Base-by-base conservation (phyloP, 2,888 invertebrate species). In the Ceramica pisi region DNA sequence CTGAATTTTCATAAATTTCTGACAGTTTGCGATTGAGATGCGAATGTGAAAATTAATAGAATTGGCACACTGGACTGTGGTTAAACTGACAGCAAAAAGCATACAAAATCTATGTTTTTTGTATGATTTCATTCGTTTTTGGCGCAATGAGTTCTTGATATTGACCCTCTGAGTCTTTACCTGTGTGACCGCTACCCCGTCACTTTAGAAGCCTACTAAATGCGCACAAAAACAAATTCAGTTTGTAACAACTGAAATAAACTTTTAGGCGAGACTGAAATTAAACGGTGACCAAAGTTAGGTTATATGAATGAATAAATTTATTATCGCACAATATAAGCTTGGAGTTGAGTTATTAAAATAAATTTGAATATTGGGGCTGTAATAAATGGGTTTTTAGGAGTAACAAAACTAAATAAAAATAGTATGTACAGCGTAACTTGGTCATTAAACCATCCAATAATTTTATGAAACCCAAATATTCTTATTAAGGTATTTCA, bases 221-320 rank as follows among this genome's bases (percentile, higher is more conserved):
- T n/a, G 53, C 44, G 61, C 19, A 60, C 57, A 50, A 57, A 78
- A 78, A 78, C 78, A 74, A 78, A 74, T 67, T 78, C 74, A 48
- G 66, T 69, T 74, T 21, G 21, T 21, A 78, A 78, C 71, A 77
- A 77, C 71, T 67, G 65, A 48, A 19, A 57, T 38, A 67, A 78
- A 78, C 53, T 74, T 78, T 66, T 66, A 65, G 60, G 59, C 59
- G 66, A 69, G n/a, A 64, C 69, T 38, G n/a, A 78, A 78, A 78
- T 78, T 69, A 69, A 74, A 73, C 44, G 62, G 50, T 66, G 68
- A 60, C 78, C 67, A 19, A 64, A 77, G 71, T 77, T 71, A 26
- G 68, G 62, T 59, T 7, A 16, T 46, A 68, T 56, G 61, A 61
- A 78, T 46, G 44, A 72, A 73, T 78, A 46, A 63, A 69, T 69